Percentiles rank a stretch among this genome's conserved stretches.
These are phyloP conservation scores for Macrobrachium rosenbergii DNA, from an alignment of 1,140 invertebrate genomes.

Conservation along the genomic window DNA sequence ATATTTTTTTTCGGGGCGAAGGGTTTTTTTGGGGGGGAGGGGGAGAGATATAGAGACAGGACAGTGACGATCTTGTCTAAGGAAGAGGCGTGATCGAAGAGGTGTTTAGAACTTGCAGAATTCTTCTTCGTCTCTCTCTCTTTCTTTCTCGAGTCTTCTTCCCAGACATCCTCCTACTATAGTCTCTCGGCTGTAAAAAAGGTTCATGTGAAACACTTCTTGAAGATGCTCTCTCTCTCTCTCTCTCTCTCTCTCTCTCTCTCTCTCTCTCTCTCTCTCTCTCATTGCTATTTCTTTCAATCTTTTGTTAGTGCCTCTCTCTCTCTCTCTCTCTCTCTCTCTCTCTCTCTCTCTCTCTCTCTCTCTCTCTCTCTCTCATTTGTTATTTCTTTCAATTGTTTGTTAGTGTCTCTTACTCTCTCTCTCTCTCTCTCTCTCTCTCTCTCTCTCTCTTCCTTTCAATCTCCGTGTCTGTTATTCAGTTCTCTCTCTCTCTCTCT, in stretches of 20 bases:
- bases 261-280: slow-evolving; percentile 44
- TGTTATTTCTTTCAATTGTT: neutral
- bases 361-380: slow-evolving; percentile 40
- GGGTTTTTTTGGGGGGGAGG: too few species aligned
- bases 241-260: slow-evolving; percentile 30
- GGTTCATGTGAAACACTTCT: too few species aligned
- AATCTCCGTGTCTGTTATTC: slow-evolving; percentile 34
- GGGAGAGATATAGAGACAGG: too few species aligned
- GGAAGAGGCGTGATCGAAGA: too few species aligned
- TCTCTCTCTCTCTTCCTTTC: slow-evolving; percentile 41
- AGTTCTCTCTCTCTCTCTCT: slow-evolving; percentile 34
- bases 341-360: slow-evolving; percentile 36
- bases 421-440: slow-evolving; percentile 31
- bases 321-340: slow-evolving; percentile 26
- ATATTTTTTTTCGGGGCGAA: too few species aligned
- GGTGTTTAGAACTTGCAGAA: too few species aligned
- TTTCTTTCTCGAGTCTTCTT: too few species aligned
- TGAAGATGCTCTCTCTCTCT: slow-evolving; percentile 12
- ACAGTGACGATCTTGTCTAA: too few species aligned
- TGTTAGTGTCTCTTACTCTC: neutral
- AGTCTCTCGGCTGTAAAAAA: too few species aligned
- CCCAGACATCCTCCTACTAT: too few species aligned
- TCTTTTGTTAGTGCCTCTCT: neutral
- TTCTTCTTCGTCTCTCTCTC: too few species aligned
- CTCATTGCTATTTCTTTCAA: neutral